Evolutionary conservation across 2,888 invertebrate species (phyloP).

Genomic region (Troides helena): DNA sequence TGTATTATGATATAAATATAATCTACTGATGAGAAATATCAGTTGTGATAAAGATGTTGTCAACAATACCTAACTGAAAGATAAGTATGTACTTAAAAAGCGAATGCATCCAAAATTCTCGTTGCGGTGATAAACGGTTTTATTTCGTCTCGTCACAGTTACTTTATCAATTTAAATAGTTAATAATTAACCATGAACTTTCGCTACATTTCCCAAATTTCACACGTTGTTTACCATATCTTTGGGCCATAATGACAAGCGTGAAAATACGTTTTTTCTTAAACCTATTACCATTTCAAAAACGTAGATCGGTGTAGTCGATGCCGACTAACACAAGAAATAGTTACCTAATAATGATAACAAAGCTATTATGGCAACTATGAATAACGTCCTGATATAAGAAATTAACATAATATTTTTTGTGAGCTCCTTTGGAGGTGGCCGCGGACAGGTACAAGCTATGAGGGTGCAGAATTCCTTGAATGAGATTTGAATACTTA

Average conservation of each 20-base stretch:
- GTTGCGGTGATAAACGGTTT: neutral
- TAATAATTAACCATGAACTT: slow-evolving; percentile 30
- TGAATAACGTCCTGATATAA: slow-evolving; percentile 74
- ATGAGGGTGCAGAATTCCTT: slow-evolving; percentile 80
- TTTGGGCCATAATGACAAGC: slow-evolving; percentile 47
- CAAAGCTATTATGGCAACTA: slow-evolving; percentile 75
- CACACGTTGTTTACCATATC: slow-evolving; percentile 32
- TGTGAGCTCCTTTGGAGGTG: slow-evolving; percentile 73
- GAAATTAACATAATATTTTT: slow-evolving; percentile 78
- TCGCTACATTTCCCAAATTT: slow-evolving; percentile 29
- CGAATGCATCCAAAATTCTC: neutral
- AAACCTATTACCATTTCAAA: slow-evolving; percentile 50
- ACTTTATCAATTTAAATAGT: slow-evolving; percentile 14
- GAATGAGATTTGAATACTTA: slow-evolving; percentile 59
- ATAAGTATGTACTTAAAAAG: neutral
- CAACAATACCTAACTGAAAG: neutral
- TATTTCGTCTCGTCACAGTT: neutral
- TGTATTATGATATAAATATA: too few relatives aligned
- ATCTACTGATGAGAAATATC: neutral
- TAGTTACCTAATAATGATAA: slow-evolving; percentile 74
- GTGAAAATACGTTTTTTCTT: slow-evolving; percentile 46
- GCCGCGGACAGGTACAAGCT: slow-evolving; percentile 76
- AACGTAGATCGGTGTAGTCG: slow-evolving; percentile 30
- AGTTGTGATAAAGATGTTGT: neutral
- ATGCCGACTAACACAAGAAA: slow-evolving; percentile 61